Conservation (phyloP, 2,888 invertebrate species). For the Epiblema foenella region DNA sequence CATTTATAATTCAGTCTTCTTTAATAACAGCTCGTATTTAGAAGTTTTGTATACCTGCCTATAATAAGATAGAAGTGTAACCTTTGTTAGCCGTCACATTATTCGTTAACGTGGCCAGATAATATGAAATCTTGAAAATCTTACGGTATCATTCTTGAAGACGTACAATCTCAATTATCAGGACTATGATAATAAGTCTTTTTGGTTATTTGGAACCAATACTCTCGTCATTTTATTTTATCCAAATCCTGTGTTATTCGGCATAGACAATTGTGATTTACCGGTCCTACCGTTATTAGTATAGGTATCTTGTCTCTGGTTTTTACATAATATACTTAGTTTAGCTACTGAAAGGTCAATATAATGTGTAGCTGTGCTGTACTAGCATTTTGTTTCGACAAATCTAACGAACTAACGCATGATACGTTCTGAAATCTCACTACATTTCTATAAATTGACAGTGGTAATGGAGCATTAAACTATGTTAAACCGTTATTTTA, state of each 20-base stretch:
- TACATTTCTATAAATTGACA: too few relatives aligned
- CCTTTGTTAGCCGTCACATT: constrained; percentile 55
- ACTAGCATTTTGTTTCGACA: not conserved
- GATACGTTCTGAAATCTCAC: not conserved
- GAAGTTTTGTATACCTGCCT: constrained; percentile 75
- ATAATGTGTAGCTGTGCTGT: not conserved
- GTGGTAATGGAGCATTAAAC: too few relatives aligned
- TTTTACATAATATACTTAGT: not conserved
- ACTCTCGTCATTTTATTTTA: too few relatives aligned
- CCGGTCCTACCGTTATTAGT: not conserved
- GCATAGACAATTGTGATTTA: not conserved
- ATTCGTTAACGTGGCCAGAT: constrained; percentile 51
- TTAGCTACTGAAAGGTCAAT: constrained; percentile 7
- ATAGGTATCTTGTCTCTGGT: constrained; percentile 8
- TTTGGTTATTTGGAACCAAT: constrained; percentile 10
- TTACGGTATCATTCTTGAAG: not conserved
- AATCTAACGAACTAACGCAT: too few relatives aligned
- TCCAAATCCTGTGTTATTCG: not conserved
- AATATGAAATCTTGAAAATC: constrained; percentile 39
- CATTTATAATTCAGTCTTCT: constrained; percentile 64
- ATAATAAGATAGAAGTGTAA: constrained; percentile 45
- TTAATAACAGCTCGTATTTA: constrained; percentile 75
- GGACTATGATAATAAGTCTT: not conserved
- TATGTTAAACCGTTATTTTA: too few relatives aligned
- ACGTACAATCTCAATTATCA: constrained; percentile 6